Conservation (phyloP, 2,113 vertebrate genomes). For the Dryoscopus gambensis region DNA sequence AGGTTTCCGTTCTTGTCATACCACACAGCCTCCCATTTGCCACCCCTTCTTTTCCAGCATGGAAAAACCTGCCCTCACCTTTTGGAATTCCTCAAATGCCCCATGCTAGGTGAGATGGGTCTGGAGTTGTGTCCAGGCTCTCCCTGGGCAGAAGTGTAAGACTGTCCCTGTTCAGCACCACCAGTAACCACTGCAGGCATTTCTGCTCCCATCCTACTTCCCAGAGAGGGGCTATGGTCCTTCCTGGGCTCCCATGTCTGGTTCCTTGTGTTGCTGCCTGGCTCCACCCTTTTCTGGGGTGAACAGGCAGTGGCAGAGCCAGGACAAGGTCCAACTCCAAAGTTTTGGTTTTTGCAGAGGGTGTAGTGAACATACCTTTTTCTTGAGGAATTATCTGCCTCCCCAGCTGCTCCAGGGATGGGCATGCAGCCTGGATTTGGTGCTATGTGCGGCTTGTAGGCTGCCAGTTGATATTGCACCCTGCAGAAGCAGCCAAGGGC, state of each 20-base stretch:
- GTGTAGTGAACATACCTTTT: background rate
- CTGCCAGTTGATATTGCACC: background rate
- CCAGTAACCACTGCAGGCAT: background rate
- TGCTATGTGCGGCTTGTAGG: background rate
- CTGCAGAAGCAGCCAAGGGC: background rate
- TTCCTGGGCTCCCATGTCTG: background rate
- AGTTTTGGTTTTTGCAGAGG: background rate
- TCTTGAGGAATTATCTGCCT: background rate
- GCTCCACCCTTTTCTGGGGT: background rate
- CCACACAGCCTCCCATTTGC: background rate
- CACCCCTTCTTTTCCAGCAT: background rate
- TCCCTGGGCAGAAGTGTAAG: background rate
- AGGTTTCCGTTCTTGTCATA: background rate
- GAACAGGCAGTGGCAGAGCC: fast-evolving
- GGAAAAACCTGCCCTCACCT: background rate
- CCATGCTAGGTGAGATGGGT: background rate
- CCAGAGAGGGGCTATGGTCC: fast-evolving
- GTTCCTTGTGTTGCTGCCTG: background rate
- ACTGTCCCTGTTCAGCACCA: fast-evolving
- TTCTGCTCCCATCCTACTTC: background rate
- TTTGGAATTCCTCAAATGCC: background rate
- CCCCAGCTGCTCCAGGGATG: background rate
- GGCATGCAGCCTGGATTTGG: background rate
- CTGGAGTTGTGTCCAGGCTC: background rate
- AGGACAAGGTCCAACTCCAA: background rate